Base-by-base conservation (phyloP, 2,797 vertebrate species). In the Coilia nasus region DNA sequence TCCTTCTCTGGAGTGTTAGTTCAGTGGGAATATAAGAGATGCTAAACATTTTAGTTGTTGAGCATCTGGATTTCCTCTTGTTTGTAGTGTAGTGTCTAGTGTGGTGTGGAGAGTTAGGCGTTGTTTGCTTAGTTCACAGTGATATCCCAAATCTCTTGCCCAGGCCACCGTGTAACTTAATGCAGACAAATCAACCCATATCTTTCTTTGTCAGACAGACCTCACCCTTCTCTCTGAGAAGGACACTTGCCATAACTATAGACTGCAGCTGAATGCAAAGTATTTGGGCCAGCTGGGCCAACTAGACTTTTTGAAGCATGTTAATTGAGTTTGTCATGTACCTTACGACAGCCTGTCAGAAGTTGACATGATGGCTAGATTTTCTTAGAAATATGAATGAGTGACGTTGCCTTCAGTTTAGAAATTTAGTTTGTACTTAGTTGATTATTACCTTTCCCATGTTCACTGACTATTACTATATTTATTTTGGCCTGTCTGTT, bases 121-220 rank as follows among this genome's bases (percentile, higher is more conserved):
- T 10, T 47, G 46, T 54, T 54, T 54, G 14, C 7, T 2, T 41
- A 19, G 35, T 9, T 41, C 41, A 19, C 6, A 78, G 19, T 44
- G 71, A 78, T 78, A 78, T 78, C 35, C 35, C 35, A 10, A 44
- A 78, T 78, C 71, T 75, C 67, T 19, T 78, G 17, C 35, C 19
- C 1, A 17, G 71, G 71, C 21, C 71, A 78, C 15, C 3, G 35
- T 41, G 71, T 21, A 78, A 78, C 71, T 44, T 21, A 15, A 44
- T 41, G 64, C 64, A 19, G 67, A 75, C 67, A 75, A 78, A 44
- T 35, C 2, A 78, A 44, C 31, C 67, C 31, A 75, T 75, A 75
- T 75, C 28, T 35, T 71, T 71, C 4, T 35, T 35, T 71, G 28
- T 71, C 14, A 71, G 67, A 35, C 67, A 17, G 3, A 71, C 31